Base-by-base conservation (phyloP, 2,888 invertebrate species). In the Epistrophe grossulariae region DNA sequence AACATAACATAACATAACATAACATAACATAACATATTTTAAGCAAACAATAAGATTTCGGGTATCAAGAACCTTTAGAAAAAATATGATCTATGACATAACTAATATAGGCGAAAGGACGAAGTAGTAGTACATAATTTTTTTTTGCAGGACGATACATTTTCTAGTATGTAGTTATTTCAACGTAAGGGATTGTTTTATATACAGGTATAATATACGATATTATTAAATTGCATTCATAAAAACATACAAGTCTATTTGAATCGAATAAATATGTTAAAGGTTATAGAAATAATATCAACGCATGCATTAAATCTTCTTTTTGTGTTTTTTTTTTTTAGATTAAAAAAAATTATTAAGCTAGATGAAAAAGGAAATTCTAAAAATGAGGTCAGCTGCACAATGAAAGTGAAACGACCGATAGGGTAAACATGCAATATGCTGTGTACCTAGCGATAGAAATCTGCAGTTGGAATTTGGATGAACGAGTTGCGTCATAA, bases 321-420 rank as follows among this genome's bases (percentile, higher is more conserved):
- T 24, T 72, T 66, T 66, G 0, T 9, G 9, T 48, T 35, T 48
- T 59, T 50, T 52, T 40, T 40, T 11, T 59, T 60, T n/a, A 35
- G 64, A 40, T 38, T 31, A 7, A 8, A 79, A 73, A 43, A 48
- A 62, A 73, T 60, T 72, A 68, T 82, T 82, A 13, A 71, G 59
- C 78, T 78, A 60, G 79, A 79, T 83, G 68, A 3, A 24, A 24
- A 24, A 24, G 24, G 55, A 70, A 79, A 62, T 48, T 62, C 48
- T 62, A 6, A 48, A 72, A 83, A 83, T 13, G 68, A 70, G 83
- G 79, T 74, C 79, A 83, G 38, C 60, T 68, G 40, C 45, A 79
- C 24, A 79, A 74, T 48, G 70, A 83, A 79, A 79, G 62, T 79
- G 79, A 83, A 79, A 79, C 45, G 68, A 24, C 70, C 48, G 40